These are phyloP conservation scores for Bubo scandiacus DNA, from an alignment of 2,113 vertebrate species.

Conservation along the genomic window DNA sequence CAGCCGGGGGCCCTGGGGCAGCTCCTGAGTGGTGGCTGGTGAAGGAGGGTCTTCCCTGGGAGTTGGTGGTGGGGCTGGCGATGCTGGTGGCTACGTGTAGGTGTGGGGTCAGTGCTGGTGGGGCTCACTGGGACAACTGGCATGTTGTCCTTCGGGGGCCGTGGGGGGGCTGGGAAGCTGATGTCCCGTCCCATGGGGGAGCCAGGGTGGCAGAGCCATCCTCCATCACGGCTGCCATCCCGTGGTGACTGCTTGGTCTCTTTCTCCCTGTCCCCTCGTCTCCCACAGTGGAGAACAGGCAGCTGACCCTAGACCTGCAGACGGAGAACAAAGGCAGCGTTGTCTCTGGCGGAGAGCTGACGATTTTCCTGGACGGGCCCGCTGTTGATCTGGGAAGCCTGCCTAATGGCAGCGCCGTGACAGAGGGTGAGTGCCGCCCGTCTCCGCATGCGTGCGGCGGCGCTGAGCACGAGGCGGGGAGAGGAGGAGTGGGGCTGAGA, in stretches of 20 bases:
- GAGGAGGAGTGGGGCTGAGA: conserved; percentile 21
- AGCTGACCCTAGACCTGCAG: conserved; percentile 93
- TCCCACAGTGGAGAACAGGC: conserved; percentile 91
- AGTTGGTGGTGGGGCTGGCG: background rate
- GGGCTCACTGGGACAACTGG: background rate
- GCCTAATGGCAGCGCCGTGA: conserved; percentile 84
- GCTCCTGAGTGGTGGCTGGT: background rate
- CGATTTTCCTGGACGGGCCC: conserved; percentile 92
- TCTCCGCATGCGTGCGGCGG: background rate
- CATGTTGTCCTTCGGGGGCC: background rate
- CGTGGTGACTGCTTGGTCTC: background rate
- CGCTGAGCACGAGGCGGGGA: background rate
- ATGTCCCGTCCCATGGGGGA: rapidly evolving
- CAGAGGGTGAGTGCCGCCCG: conserved; percentile 87
- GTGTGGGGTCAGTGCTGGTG: rapidly evolving
- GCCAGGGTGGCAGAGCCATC: background rate
- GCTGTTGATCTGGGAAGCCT: conserved; percentile 89
- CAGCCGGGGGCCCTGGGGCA: background rate
- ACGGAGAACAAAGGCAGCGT: conserved; percentile 93
- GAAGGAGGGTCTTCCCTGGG: background rate
- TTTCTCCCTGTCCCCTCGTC: background rate
- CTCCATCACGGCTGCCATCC: background rate
- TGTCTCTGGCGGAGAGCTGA: conserved; percentile 93
- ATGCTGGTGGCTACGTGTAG: rapidly evolving
- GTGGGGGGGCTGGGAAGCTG: background rate